These are phyloP conservation scores for Halcyon badia DNA, from an alignment of 2,797 vertebrate genomes.

Conservation along the genomic window DNA sequence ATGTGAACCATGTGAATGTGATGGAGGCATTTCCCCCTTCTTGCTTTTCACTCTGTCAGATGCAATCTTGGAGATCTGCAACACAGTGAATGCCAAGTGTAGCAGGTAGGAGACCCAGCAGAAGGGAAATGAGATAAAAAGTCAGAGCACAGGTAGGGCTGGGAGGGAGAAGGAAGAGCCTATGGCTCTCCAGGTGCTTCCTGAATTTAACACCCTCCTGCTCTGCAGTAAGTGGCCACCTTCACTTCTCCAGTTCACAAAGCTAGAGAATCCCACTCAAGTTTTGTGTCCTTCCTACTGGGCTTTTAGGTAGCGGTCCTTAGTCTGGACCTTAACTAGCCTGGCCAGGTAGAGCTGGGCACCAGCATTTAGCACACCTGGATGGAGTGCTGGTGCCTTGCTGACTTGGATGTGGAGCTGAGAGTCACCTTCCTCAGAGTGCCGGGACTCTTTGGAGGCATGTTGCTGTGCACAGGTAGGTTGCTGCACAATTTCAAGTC, in stretches of 20 bases:
- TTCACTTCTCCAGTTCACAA: background rate
- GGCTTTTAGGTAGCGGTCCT: background rate
- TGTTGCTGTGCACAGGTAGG: background rate
- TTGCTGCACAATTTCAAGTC: background rate
- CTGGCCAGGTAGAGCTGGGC: background rate
- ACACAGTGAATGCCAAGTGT: fast-evolving
- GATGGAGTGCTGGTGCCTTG: background rate
- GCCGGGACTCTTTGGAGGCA: background rate
- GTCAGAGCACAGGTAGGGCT: background rate
- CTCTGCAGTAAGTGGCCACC: background rate
- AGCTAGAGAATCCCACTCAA: background rate
- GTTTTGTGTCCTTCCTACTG: background rate
- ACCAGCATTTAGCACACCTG: fast-evolving
- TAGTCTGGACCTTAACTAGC: background rate
- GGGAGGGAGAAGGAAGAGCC: background rate
- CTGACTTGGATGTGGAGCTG: background rate
- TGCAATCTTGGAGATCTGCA: background rate
- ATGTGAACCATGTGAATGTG: background rate
- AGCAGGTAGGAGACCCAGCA: background rate
- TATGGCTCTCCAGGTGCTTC: fast-evolving
- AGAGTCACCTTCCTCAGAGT: fast-evolving
- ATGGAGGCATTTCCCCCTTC: background rate
- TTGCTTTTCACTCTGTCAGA: background rate
- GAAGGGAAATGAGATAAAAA: background rate
- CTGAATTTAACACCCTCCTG: background rate